phyloP scores from a whole-genome alignment of 2,113 vertebrate species.

The Gasterosteus nipponicus region DNA sequence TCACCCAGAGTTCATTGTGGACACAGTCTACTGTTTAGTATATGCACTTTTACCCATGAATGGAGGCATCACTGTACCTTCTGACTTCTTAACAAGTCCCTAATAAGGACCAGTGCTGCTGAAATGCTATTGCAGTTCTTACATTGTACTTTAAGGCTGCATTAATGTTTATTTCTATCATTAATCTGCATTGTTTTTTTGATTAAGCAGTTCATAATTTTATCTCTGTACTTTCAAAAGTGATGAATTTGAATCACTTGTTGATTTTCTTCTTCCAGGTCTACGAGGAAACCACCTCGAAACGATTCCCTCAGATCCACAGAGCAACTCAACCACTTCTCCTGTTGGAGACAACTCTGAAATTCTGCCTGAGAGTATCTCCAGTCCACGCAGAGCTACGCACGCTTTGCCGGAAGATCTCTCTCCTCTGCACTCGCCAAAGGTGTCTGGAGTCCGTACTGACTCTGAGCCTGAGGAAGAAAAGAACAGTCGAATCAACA shows the following conservation, averaged over 20 bases:
- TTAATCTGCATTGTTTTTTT: neutral
- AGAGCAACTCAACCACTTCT: constrained; percentile 33
- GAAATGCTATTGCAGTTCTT: neutral
- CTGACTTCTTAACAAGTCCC: neutral
- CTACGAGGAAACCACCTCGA: constrained; percentile 44
- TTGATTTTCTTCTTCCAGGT: constrained; percentile 34
- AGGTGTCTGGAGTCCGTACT: constrained; percentile 15
- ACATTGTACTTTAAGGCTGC: neutral
- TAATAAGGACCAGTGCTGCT: neutral
- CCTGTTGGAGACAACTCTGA: constrained; percentile 19
- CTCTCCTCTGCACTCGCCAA: constrained; percentile 31
- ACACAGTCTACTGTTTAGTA: constrained; percentile 11
- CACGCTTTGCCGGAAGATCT: constrained; percentile 15
- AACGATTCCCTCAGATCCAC: constrained; percentile 26
- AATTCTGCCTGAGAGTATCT: constrained; percentile 10
- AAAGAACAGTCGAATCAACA: neutral
- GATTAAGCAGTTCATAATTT: neutral
- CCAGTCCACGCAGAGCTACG: constrained; percentile 34
- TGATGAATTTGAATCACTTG: neutral
- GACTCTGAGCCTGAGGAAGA: constrained; percentile 43
- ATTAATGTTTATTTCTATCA: neutral
- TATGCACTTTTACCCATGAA: constrained; percentile 3
- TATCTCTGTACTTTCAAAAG: neutral
- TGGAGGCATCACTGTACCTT: neutral
- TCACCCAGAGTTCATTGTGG: constrained; percentile 5